These are phyloP conservation scores for Neostethus bicornis DNA, from an alignment of 2,797 vertebrate species.

Conservation along the genomic window DNA sequence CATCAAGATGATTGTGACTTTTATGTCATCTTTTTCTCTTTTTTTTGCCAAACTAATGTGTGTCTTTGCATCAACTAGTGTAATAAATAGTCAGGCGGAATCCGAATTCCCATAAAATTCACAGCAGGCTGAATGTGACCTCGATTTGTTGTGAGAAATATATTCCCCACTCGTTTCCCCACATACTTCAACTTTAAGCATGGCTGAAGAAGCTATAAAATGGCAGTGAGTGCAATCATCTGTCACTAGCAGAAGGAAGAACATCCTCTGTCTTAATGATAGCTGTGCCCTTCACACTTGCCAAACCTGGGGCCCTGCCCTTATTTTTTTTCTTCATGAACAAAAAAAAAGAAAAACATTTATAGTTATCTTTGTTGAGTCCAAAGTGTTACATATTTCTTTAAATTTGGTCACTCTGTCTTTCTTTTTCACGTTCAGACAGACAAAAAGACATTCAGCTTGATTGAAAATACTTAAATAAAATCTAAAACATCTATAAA, in stretches of 20 bases:
- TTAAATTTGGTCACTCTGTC: too few relatives aligned
- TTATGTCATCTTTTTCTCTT: conserved; percentile 53
- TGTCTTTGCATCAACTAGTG: not conserved
- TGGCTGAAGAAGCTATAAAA: conserved; percentile 66
- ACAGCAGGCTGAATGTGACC: conserved; percentile 63
- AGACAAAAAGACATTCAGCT: not conserved
- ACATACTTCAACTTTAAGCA: conserved; percentile 67
- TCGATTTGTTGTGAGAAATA: conserved; percentile 62
- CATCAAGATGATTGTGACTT: conserved; percentile 64
- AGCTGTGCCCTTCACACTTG: conserved; percentile 67
- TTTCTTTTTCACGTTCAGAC: not conserved
- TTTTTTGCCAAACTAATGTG: conserved; percentile 19
- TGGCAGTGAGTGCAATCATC: conserved; percentile 52
- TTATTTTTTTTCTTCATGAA: conserved; percentile 11
- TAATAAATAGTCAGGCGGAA: conserved; percentile 15
- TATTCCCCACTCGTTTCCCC: conserved; percentile 55
- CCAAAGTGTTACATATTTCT: too few relatives aligned
- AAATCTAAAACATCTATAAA: not conserved
- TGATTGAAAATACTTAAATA: not conserved
- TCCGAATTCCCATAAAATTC: conserved; percentile 64
- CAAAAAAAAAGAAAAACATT: not conserved
- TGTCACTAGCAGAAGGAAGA: conserved; percentile 62
- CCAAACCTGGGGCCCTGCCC: conserved; percentile 41
- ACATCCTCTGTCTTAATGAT: conserved; percentile 47
- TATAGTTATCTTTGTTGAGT: too few relatives aligned